These are phyloP conservation scores for Pempheris klunzingeri DNA, from an alignment of 2,797 vertebrate species.

Conservation along the genomic window DNA sequence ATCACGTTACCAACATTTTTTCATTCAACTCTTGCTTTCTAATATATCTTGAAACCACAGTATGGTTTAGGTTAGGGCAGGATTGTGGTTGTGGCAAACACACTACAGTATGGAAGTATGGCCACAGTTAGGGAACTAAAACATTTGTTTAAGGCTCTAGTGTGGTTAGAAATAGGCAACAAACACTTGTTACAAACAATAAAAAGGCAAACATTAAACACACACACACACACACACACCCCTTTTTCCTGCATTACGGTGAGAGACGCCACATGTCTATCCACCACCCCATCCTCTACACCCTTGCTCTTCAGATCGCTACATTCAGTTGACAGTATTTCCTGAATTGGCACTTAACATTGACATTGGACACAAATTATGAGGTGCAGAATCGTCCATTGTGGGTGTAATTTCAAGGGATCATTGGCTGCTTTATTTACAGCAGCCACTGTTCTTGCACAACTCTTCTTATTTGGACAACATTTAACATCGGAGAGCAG, in stretches of 20 bases:
- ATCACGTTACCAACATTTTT: background rate
- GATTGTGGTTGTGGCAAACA: background rate
- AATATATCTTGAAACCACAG: background rate
- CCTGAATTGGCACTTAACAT: too few relatives aligned
- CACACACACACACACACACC: too few relatives aligned
- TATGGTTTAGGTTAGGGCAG: background rate
- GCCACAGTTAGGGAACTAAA: background rate
- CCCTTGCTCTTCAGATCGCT: background rate
- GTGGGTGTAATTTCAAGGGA: background rate
- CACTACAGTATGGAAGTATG: background rate
- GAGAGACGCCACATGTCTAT: background rate
- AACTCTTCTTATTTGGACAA: background rate
- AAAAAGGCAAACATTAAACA: background rate
- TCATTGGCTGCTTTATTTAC: background rate
- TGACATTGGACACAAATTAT: background rate
- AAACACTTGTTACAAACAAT: accelerated
- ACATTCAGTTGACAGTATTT: background rate
- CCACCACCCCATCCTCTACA: background rate
- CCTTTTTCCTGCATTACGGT: background rate
- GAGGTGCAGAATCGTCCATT: too few relatives aligned
- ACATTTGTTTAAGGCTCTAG: background rate
- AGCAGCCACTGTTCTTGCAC: too few relatives aligned
- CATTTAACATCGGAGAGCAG: background rate
- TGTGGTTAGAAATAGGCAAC: background rate
- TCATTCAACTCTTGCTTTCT: background rate